These are phyloP conservation scores for Cephus pulcher DNA, from an alignment of 2,888 invertebrate species.

Conservation along the genomic window DNA sequence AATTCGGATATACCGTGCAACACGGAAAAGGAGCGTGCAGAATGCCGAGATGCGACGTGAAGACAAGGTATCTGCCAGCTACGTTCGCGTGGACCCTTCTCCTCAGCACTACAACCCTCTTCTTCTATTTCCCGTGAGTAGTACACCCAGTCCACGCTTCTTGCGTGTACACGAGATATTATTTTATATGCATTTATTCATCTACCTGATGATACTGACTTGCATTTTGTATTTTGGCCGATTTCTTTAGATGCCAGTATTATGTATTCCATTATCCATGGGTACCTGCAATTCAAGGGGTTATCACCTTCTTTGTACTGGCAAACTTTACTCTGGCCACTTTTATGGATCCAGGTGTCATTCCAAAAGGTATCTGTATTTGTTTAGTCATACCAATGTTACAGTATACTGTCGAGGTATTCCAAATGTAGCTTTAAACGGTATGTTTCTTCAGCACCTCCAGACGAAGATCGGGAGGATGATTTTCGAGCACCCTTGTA, in stretches of 20 bases:
- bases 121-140: slow-evolving; percentile 98
- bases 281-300: slow-evolving; percentile 93
- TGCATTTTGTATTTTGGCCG: slow-evolving; percentile 20
- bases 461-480: slow-evolving; percentile 97
- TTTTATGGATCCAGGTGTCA: slow-evolving; percentile 99
- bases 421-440: background rate
- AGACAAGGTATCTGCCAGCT: slow-evolving; percentile 97
- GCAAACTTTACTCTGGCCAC: slow-evolving; percentile 99
- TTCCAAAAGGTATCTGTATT: slow-evolving; percentile 86
- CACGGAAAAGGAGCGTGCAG: slow-evolving; percentile 54
- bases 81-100: slow-evolving; percentile 98
- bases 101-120: slow-evolving; percentile 91
- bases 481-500: slow-evolving; percentile 97
- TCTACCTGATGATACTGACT: background rate
- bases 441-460: slow-evolving; percentile 76
- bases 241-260: slow-evolving; percentile 83
- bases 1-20: slow-evolving; percentile 18
- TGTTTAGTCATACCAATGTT: background rate
- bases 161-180: slow-evolving; percentile 5
- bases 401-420: background rate
- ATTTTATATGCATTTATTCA: background rate
- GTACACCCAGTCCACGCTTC: slow-evolving; percentile 3
- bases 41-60: slow-evolving; percentile 97
- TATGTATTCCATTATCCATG: slow-evolving; percentile 86
- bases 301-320: slow-evolving; percentile 96